Base-by-base conservation (phyloP, 2,797 vertebrate genomes). In the Urocyon cinereoargenteus region DNA sequence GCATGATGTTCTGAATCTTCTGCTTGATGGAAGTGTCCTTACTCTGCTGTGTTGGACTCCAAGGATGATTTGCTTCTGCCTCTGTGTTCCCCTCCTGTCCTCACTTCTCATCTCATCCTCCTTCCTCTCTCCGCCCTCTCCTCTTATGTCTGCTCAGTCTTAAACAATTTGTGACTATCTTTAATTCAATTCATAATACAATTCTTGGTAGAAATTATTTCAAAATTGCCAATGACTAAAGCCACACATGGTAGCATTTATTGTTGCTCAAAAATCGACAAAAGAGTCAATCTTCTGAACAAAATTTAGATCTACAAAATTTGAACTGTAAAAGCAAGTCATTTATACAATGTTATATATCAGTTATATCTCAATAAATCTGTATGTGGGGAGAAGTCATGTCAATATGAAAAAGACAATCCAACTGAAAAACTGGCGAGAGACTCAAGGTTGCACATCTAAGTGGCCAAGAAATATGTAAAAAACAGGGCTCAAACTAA, bases 161-260 rank as follows among this genome's bases (percentile, higher is more conserved):
- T 59, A 75, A 40, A 90, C 66, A 77, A 31, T 51, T 70, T 73
- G 9, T 45, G 14, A n/a, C 49, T 62, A 19, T 62, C 75, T 87
- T 85, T 70, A 70, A 77, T 72, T 59, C 45, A 86, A 77, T 90
- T 82, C 61, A 34, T 53, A n/a, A n/a, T 10, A 59, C 3, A 21
- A 61, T 61, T 88, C 66, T 86, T 94, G 40, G 61, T 34, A 88
- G 59, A 95, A 84, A 88, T 59, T 13, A 59, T 72, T 73, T 61
- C 70, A 59, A 95, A 95, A 81, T 77, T 53, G 83, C 12, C 55
- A 51, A 1, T 0, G 7, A 75, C 34, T 57, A 70, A 94, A 90
- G n/a, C 14, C 57, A 82, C 45, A 70, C 14, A 49, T 10, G 79
- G 40, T 49, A 86, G 18, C 49, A 36, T 90, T 89, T 92, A 15